Percentiles rank a stretch among this genome's conserved stretches.
Conservation (phyloP, 23 tunicate species). For the Diplosoma virens region DNA sequence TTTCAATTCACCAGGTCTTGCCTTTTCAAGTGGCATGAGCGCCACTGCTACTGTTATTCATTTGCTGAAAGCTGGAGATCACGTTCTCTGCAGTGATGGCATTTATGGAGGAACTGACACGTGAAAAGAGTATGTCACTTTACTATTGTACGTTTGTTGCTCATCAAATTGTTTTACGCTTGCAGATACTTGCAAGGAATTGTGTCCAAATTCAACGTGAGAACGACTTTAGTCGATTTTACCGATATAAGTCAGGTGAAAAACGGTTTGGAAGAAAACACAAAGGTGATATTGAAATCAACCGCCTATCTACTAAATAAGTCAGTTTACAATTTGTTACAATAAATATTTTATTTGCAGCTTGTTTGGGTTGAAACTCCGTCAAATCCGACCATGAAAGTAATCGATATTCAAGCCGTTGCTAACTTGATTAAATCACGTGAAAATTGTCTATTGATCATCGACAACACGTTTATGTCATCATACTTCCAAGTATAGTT, state of each 20-base stretch:
- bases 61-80: conserved; percentile 87
- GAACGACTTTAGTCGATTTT: conserved; percentile 83
- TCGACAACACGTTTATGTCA: conserved; percentile 97
- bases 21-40: conserved; percentile 89
- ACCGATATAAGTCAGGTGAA: conserved; percentile 61
- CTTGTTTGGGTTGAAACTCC: conserved; percentile 92
- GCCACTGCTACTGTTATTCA: conserved; percentile 73
- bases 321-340: conserved; percentile 7
- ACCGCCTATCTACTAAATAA: too few species aligned
- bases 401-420: conserved; percentile 77
- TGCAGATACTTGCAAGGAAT: conserved; percentile 69
- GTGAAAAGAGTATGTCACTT: conserved; percentile 1
- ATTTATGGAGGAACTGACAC: conserved; percentile 98
- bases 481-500: conserved; percentile 76
- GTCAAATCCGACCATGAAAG: conserved; percentile 93
- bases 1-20: too few species aligned
- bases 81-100: conserved; percentile 84
- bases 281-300: conserved; percentile 91
- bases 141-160: neutral
- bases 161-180: neutral
- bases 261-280: conserved; percentile 76
- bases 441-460: conserved; percentile 53
- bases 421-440: conserved; percentile 42
- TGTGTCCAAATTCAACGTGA: conserved; percentile 86
- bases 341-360: conserved; percentile 25